Evolutionary conservation across 2,888 invertebrate genomes (phyloP), one percentile per base, ranked within the genome.

Genomic region (Metopia argyrocephala): DNA sequence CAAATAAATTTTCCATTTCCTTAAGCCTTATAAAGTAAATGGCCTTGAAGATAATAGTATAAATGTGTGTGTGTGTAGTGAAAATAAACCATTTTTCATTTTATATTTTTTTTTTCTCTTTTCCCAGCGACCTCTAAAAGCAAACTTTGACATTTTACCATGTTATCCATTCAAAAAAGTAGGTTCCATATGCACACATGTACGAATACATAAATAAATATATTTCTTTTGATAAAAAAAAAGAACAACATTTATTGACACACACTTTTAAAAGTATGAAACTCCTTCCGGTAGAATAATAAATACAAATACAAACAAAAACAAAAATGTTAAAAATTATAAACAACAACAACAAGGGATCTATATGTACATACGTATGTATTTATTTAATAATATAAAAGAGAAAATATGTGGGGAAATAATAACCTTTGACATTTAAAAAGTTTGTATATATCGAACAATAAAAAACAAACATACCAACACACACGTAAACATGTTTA

Each of bases 341-440:
- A 28, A 59, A 21, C 59, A 38, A 48, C 23, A 45, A 46, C 31
- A 56, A 31, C 7, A 50, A 28, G n/a, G n/a, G n/a, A n/a, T n/a
- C n/a, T n/a, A n/a, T n/a, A n/a, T n/a, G n/a, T n/a, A n/a, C 4
- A 15, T 38, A 15, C 4, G 38, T 38, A 0, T 31, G 12, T 38
- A 15, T 38, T 0, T 12, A 38, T 3, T n/a, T n/a, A n/a, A n/a
- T n/a, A n/a, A n/a, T n/a, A n/a, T n/a, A n/a, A n/a, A n/a, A n/a
- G n/a, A n/a, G n/a, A n/a, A n/a, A n/a, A n/a, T n/a, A n/a, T n/a
- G n/a, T 59, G 9, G 20, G 12, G 7, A 64, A 48, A 66, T n/a
- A n/a, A 59, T 61, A 45, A 23, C 61, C 61, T 68, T 76, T 68
- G 68, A 68, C 75, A 76, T 76, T 76, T 31, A 68, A 68, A 64